These are phyloP conservation scores for Stichopus chloronotus DNA, from an alignment of 35 echinoderm and acorn worm species.

Conservation along the genomic window DNA sequence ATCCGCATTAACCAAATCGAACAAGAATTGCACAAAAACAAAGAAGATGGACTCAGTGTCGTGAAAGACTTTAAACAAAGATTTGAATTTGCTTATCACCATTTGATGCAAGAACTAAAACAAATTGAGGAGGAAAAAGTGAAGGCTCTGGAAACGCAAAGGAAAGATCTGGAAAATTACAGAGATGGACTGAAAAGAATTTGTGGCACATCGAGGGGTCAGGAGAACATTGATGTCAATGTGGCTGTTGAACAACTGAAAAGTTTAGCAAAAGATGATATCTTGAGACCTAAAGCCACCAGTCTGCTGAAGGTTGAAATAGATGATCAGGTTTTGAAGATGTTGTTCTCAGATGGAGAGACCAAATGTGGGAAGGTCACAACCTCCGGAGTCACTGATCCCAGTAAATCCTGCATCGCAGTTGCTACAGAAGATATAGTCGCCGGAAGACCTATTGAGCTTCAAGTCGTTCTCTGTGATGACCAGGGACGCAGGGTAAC, in stretches of 20 bases:
- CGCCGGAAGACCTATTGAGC: neutral
- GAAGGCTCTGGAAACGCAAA: neutral
- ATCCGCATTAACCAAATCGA: neutral
- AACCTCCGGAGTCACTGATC: neutral
- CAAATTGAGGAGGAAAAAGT: conserved; percentile 13
- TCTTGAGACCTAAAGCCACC: conserved; percentile 14
- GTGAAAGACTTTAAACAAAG: neutral
- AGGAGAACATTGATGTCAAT: neutral
- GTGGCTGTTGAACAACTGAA: neutral
- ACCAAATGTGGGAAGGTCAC: conserved; percentile 9
- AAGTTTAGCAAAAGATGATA: conserved; percentile 3
- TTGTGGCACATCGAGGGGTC: neutral
- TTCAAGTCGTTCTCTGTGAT: neutral
- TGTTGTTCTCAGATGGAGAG: conserved; percentile 22
- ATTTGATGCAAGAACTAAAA: neutral
- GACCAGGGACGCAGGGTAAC: neutral
- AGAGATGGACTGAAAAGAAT: neutral
- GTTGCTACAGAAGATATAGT: neutral
- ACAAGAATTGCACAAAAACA: conserved; percentile 11
- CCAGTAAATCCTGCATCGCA: neutral
- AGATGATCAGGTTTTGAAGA: neutral
- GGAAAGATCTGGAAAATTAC: neutral
- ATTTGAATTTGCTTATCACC: conserved; percentile 28
- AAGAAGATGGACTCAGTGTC: neutral
- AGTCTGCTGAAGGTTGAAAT: conserved; percentile 1